Conservation (phyloP, 2,888 invertebrate species). For the Margaritifera margaritifera region DNA sequence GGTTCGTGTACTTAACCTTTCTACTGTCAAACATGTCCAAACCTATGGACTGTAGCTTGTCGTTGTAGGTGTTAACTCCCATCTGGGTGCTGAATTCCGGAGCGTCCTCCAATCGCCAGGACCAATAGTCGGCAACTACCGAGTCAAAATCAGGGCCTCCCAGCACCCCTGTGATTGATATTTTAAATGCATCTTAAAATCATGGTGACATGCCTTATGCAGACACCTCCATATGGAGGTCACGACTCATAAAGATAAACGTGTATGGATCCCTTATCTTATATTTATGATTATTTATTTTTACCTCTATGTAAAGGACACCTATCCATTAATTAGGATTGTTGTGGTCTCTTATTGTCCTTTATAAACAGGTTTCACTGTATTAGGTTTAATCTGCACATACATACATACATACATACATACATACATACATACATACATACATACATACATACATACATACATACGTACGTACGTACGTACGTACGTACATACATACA, state of each 20-base stretch:
- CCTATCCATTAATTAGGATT: too few relatives aligned
- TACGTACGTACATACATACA: not conserved
- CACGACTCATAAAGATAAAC: too few relatives aligned
- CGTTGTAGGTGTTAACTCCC: slow-evolving; percentile 26
- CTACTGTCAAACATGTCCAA: slow-evolving; percentile 25
- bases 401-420: slow-evolving; percentile 7
- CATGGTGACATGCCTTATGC: too few relatives aligned
- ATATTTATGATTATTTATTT: too few relatives aligned
- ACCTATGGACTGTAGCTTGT: slow-evolving; percentile 23
- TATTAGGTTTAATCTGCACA: too few relatives aligned
- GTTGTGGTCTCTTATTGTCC: too few relatives aligned
- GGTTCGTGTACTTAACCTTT: slow-evolving; percentile 22
- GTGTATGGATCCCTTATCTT: too few relatives aligned
- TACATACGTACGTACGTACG: slow-evolving; percentile 10
- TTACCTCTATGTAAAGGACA: too few relatives aligned
- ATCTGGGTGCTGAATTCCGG: slow-evolving; percentile 34
- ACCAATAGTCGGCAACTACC: slow-evolving; percentile 31
- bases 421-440: slow-evolving; percentile 7
- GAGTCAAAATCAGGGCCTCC: slow-evolving; percentile 4
- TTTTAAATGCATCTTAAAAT: too few relatives aligned
- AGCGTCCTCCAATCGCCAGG: slow-evolving; percentile 36
- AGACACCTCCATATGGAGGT: too few relatives aligned
- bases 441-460: slow-evolving; percentile 10
- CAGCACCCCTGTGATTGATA: too few relatives aligned
- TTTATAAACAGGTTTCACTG: too few relatives aligned